Conservation (phyloP, 2,797 vertebrate genomes). For the Spinibarbus caldwelli region DNA sequence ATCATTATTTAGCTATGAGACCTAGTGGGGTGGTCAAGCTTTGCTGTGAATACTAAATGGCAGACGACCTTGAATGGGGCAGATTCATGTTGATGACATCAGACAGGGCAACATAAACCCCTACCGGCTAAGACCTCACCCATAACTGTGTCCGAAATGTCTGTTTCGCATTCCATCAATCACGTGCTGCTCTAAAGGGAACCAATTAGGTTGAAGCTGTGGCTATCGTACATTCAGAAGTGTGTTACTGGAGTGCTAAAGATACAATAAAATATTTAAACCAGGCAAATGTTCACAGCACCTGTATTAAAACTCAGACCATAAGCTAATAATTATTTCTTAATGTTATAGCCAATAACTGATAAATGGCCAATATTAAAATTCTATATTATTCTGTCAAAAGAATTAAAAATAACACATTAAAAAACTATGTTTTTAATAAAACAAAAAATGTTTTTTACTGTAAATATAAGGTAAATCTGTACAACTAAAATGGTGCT, state of each 20-base stretch:
- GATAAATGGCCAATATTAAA: neutral
- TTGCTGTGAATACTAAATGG: constrained; percentile 67
- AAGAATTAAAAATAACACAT: neutral
- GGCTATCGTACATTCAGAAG: neutral
- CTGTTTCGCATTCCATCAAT: neutral
- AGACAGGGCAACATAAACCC: constrained; percentile 65
- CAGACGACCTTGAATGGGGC: constrained; percentile 71
- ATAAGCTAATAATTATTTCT: neutral
- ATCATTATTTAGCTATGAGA: constrained; percentile 55
- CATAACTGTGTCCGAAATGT: constrained; percentile 15
- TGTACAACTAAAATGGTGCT: too few relatives aligned
- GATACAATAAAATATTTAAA: neutral
- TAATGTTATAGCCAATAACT: neutral
- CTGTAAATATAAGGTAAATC: too few relatives aligned
- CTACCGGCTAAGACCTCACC: constrained; percentile 32
- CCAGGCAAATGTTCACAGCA: neutral
- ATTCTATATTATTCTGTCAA: neutral
- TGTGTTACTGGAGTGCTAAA: neutral
- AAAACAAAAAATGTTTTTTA: neutral
- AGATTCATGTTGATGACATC: constrained; percentile 69
- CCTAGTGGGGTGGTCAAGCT: constrained; percentile 47
- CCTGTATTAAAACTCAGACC: neutral
- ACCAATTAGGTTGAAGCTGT: neutral
- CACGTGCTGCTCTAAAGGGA: neutral
- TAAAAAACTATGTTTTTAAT: neutral